phyloP scores from a whole-genome alignment of 2,113 vertebrate species.

The Etheostoma cragini region DNA sequence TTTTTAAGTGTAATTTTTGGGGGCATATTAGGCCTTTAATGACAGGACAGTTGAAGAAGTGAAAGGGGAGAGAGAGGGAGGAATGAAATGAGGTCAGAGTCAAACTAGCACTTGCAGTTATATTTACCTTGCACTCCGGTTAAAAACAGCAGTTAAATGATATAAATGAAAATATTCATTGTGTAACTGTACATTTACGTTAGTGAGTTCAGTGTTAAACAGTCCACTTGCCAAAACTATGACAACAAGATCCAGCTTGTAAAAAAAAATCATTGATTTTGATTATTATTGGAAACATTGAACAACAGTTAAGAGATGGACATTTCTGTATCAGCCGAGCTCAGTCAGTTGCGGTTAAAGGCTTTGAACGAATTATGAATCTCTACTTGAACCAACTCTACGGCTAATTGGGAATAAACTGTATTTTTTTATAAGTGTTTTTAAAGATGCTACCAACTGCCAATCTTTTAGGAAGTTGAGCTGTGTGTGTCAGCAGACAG shows the following conservation, averaged over 20 bases:
- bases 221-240: not conserved
- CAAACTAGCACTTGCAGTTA: not conserved
- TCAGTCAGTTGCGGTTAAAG: constrained; percentile 37
- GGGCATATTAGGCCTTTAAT: no score
- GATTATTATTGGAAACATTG: not conserved
- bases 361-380: constrained; percentile 38
- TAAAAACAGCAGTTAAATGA: not conserved
- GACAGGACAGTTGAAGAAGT: no score
- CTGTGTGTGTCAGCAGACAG: constrained; percentile 2
- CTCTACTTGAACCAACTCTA: constrained; percentile 65
- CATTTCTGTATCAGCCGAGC: not conserved
- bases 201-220: constrained; percentile 12
- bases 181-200: not conserved
- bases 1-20: no score
- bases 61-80: no score
- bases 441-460: constrained; percentile 86
- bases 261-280: not conserved
- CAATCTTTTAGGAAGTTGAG: constrained; percentile 13
- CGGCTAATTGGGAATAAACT: constrained; percentile 80
- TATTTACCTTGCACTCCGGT: not conserved
- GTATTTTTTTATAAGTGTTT: constrained; percentile 85
- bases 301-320: not conserved
- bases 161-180: not conserved
- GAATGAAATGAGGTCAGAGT: no score
- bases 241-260: constrained; percentile 22